A percentile compares a stretch with the other conserved stretches of the same genome.
Conservation (phyloP, 1,140 invertebrate species). For the Pseudomyrmex cubaensis region DNA sequence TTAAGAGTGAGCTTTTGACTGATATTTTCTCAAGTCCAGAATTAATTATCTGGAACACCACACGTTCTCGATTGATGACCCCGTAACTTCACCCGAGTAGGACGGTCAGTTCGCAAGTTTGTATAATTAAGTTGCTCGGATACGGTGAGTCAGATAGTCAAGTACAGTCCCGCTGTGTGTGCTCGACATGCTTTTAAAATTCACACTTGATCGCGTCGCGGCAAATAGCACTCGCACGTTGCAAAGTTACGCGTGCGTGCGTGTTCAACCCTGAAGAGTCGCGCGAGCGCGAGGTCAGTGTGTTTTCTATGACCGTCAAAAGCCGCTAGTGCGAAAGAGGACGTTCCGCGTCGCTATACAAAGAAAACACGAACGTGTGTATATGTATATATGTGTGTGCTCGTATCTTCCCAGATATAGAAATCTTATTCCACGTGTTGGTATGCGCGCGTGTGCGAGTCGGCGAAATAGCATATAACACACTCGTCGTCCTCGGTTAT, state of each 20-base stretch:
- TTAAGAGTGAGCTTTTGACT: too few species aligned
- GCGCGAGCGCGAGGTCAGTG: conserved; percentile 26
- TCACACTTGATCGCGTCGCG: conserved; percentile 26
- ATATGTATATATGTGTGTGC: background rate
- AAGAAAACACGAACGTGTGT: too few species aligned
- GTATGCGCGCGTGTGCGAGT: background rate
- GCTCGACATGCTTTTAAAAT: conserved; percentile 22
- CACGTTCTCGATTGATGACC: background rate
- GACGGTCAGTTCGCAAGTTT: conserved; percentile 12
- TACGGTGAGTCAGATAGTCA: background rate
- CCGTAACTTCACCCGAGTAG: conserved; percentile 15
- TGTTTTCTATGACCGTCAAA: conserved; percentile 39
- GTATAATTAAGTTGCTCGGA: conserved; percentile 36
- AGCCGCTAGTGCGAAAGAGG: background rate
- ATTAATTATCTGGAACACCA: background rate
- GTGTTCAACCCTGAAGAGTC: conserved; percentile 19
- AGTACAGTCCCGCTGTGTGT: background rate
- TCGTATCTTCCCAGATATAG: conserved; percentile 8
- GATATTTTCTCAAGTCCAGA: background rate
- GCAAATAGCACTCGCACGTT: conserved; percentile 7
- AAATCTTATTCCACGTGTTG: conserved; percentile 2
- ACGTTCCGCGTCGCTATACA: background rate
- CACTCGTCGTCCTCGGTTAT: conserved; percentile 26
- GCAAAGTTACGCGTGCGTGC: conserved; percentile 11
- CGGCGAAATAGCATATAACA: conserved; percentile 31